These are phyloP conservation scores for Phylloscopus collybita DNA, from an alignment of 2,797 vertebrate species.

Conservation along the genomic window DNA sequence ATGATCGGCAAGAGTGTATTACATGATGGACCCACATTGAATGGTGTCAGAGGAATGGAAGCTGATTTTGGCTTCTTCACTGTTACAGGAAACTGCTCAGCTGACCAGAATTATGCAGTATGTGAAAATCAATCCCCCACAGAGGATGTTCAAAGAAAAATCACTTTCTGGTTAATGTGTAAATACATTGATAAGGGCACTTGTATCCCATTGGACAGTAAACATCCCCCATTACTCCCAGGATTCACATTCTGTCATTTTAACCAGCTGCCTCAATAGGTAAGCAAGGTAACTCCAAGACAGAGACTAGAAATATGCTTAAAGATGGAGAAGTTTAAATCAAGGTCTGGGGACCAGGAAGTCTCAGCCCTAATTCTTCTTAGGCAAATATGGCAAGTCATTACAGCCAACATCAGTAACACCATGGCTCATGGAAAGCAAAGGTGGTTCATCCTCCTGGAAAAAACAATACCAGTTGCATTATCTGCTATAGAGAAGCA, in stretches of 20 bases:
- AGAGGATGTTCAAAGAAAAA: neutral
- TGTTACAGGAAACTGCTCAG: slow-evolving; percentile 35
- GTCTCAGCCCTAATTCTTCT: neutral
- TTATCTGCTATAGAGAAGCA: neutral
- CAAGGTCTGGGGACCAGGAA: neutral
- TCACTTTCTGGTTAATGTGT: neutral
- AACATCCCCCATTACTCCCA: neutral
- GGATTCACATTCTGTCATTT: neutral
- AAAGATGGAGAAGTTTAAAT: neutral
- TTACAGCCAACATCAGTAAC: neutral
- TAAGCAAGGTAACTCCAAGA: neutral
- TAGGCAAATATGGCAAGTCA: neutral
- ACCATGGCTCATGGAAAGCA: neutral
- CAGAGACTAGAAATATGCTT: neutral
- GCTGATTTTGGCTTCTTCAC: slow-evolving; percentile 4
- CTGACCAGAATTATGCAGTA: slow-evolving; percentile 32
- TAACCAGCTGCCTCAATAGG: neutral
- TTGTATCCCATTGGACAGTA: neutral
- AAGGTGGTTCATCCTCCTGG: neutral
- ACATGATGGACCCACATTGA: neutral
- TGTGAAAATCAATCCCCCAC: neutral
- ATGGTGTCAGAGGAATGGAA: neutral
- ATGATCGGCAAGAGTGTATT: slow-evolving; percentile 34
- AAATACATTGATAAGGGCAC: neutral
- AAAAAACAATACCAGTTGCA: neutral